Evolutionary conservation across 2,113 vertebrate genomes (phyloP).

Genomic region (Notechis scutatus): DNA sequence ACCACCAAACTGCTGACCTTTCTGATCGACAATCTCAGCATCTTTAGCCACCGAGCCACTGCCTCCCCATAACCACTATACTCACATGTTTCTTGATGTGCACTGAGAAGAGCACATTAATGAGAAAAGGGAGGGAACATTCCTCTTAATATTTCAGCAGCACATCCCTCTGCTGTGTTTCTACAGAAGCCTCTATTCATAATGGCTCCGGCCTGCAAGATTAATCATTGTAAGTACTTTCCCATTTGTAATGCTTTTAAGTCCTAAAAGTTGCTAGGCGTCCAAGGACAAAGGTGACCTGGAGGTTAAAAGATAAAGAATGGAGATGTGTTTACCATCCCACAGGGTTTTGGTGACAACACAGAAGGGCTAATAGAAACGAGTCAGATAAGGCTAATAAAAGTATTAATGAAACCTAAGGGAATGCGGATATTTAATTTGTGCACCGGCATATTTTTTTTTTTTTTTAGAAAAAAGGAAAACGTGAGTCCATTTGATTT

Average conservation of each 20-base stretch:
- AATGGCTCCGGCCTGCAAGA: conserved; percentile 5
- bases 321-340: conserved; percentile 62
- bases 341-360: conserved; percentile 49
- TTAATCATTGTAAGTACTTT: conserved; percentile 37
- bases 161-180: background rate
- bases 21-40: too few species aligned
- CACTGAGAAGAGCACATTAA: background rate
- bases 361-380: conserved; percentile 32
- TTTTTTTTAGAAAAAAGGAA: background rate
- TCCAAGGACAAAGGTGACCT: conserved; percentile 58
- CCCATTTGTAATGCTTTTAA: conserved; percentile 23
- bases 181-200: background rate
- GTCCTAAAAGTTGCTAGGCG: conserved; percentile 62
- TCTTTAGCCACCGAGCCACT: too few species aligned
- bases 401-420: conserved; percentile 25
- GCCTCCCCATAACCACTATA: too few species aligned
- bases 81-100: background rate
- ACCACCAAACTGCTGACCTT: too few species aligned
- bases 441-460: conserved; percentile 31
- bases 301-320: conserved; percentile 65
- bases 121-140: background rate
- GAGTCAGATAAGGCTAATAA: conserved; percentile 61
- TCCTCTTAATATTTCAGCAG: too few species aligned
- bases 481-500: background rate
- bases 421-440: conserved; percentile 38